Base-by-base conservation (phyloP, 2,888 invertebrate species). In the Folsomia candida region DNA sequence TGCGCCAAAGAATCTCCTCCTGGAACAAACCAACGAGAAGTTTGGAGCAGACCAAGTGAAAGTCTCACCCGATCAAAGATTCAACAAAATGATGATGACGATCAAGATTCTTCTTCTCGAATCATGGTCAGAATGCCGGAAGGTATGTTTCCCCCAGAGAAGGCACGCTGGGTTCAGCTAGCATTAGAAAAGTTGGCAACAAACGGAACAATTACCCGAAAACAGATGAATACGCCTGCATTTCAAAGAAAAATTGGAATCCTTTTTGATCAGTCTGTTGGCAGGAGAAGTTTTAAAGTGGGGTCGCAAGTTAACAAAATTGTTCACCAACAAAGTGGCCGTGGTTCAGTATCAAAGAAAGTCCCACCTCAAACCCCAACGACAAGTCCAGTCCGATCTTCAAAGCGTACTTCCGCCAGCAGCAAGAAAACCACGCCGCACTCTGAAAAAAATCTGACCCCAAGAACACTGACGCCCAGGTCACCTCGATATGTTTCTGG, bases 221-320 rank as follows among this genome's bases (percentile, higher is more conserved):
- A 24, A 14, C 18, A 22, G 51, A 37, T 51, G 51, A 37, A 51
- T 9, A 29, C 22, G n/a, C 63, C 63, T 9, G 25, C 20, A 4
- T 64, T 64, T 25, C 63, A 64, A 26, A 64, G 25, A 37, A 64
- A 64, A n/a, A 64, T 64, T 37, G 63, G 63, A 20, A 37, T 24
- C 14, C 63, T 64, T 22, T 64, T 47, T n/a, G 63, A 64, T 29
- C 11, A 20, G 2, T 28, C 63, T 20, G 51, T 51, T 6, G 63
- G 47, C 37, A 37, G 47, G 14, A 37, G 25, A 29, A 20, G 11
- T 18, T n/a, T 22, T 4, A 20, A 6, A n/a, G 20, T 54, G 22
- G 20, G n/a, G 11, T 18, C 20, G 4, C n/a, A 54, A 14, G 11
- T 54, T 20, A 54, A 20, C 54, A 18, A 54, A 54, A 20, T 14